A percentile compares a stretch with the other conserved stretches of the same genome.
phyloP scores from a whole-genome alignment of 2,797 vertebrate species.

The Orestias chungarensis region DNA sequence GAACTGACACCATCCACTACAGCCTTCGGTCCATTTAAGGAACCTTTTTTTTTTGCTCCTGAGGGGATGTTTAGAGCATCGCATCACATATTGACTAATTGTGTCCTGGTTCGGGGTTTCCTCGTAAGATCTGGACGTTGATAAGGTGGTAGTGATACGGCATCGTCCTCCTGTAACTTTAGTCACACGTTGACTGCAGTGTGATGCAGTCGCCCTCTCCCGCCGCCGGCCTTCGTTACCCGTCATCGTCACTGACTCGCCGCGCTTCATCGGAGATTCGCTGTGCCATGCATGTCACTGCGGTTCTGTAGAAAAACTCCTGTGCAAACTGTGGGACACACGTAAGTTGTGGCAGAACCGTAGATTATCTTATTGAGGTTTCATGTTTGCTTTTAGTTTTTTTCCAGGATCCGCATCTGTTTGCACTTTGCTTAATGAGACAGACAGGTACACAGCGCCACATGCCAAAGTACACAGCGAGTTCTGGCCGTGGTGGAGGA shows the following conservation, averaged over 20 bases:
- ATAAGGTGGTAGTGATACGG: slow-evolving; percentile 57
- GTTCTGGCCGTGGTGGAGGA: slow-evolving; percentile 40
- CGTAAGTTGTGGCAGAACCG: slow-evolving; percentile 7
- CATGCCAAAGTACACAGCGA: slow-evolving; percentile 54
- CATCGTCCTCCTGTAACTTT: slow-evolving; percentile 59
- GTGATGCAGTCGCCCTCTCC: slow-evolving; percentile 25
- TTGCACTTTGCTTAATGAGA: slow-evolving; percentile 42
- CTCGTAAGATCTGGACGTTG: slow-evolving; percentile 51
- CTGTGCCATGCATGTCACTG: slow-evolving; percentile 33
- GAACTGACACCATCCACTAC: slow-evolving; percentile 2
- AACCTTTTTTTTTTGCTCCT: slow-evolving; percentile 34
- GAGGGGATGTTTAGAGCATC: slow-evolving; percentile 42
- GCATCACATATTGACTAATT: slow-evolving; percentile 63
- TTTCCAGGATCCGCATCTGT: slow-evolving; percentile 33
- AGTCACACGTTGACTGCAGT: slow-evolving; percentile 49
- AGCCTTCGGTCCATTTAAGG: slow-evolving; percentile 32
- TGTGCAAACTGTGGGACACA: neutral
- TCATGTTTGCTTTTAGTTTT: neutral
- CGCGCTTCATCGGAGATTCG: slow-evolving; percentile 19
- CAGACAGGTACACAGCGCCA: slow-evolving; percentile 48
- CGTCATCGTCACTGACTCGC: neutral
- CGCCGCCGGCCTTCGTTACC: slow-evolving; percentile 22
- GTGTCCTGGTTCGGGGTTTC: slow-evolving; percentile 59
- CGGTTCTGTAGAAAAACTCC: slow-evolving; percentile 18
- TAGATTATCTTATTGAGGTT: slow-evolving; percentile 32